Base-by-base conservation (phyloP, 92 coral and sea anemone species). In the Hydrozoanthus gracilis region DNA sequence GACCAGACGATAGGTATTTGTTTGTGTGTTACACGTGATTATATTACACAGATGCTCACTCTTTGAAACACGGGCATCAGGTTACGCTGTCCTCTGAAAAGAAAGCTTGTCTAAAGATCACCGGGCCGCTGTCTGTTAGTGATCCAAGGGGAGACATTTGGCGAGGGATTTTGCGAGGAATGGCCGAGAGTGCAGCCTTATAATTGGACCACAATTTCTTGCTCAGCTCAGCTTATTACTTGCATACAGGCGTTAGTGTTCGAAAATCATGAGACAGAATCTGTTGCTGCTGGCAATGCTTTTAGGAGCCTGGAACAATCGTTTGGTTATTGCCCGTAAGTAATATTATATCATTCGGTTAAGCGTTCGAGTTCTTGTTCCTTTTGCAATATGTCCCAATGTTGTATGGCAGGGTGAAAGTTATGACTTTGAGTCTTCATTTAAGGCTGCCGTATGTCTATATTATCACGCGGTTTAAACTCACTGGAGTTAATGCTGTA, bases 1-100 rank as follows among this genome's bases (percentile, higher is more conserved):
- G 45, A 65, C 85, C 85, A 80, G 85, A 80, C 85, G 85, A 80
- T 64, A 80, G 85, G 75, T 80, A 80, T 80, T 80, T 65, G 51
- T 65, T 80, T 80, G 84, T 79, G 27, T 65, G 85, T 62, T 18
- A 65, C 85, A 80, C 73, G 85, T 80, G 85, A 80, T 80, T 80
- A 80, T 16, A 62, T 80, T 80, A 80, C 85, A 80, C 85, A 80
- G 85, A 73, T 64, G 74, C 11, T 80, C 74, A 65, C 74, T 80
- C 72, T 48, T 80, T 49, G 61, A 8, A 17, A 65, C 74, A 45
- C 4, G n/a, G 69, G 85, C 73, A 80, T 80, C 85, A 80, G 10
- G 17, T 80, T 80, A 45, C 85, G 17, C 6, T 65, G 27, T 65
- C 61, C 56, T 64, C 61, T 62, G 85, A 80, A 80, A 80, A 80